These are phyloP conservation scores for Diprion similis DNA, from an alignment of 1,140 invertebrate species.

Conservation along the genomic window DNA sequence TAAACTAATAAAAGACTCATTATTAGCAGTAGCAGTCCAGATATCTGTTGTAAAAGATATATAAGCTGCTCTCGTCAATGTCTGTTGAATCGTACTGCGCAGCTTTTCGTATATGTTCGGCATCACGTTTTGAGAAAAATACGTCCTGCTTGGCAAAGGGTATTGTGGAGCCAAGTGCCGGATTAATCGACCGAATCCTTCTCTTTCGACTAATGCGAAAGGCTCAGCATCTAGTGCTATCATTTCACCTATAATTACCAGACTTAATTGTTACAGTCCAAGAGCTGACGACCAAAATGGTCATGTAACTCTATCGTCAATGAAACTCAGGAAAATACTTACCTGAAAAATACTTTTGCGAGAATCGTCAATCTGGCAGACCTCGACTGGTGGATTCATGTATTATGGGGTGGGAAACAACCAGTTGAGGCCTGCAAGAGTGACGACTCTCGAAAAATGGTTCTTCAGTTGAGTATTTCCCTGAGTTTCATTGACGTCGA, in stretches of 20 bases:
- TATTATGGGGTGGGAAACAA: no score
- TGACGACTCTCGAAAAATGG: no score
- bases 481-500: no score
- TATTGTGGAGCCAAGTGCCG: slow-evolving; percentile 17
- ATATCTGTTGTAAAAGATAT: background rate
- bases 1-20: slow-evolving; percentile 21
- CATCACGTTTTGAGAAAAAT: slow-evolving; percentile 24
- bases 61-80: background rate
- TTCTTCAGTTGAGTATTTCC: no score
- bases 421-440: no score
- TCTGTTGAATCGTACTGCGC: background rate
- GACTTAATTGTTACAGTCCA: no score
- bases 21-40: background rate
- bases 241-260: slow-evolving; percentile 17
- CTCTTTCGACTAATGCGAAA: slow-evolving; percentile 23
- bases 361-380: no score
- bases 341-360: no score
- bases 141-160: slow-evolving; percentile 16
- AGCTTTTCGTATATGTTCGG: slow-evolving; percentile 14
- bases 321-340: no score
- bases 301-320: no score
- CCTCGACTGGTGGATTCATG: no score
- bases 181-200: slow-evolving; percentile 22
- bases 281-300: no score
- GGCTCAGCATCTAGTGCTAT: slow-evolving; percentile 22